Conservation (phyloP, 2,888 invertebrate species). For the Amblyteles armatorius region DNA sequence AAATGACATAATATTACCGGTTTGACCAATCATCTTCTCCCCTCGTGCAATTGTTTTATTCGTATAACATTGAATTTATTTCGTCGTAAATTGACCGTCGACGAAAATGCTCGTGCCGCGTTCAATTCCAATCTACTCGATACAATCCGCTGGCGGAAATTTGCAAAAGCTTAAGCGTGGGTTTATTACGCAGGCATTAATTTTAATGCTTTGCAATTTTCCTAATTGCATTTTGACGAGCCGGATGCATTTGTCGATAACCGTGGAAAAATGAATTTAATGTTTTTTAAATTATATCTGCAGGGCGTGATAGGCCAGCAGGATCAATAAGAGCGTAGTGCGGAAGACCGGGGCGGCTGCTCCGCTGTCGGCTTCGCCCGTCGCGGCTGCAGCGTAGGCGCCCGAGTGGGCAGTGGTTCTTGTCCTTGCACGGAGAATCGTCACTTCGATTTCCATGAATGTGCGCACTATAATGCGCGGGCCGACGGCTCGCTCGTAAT, state of each 20-base stretch:
- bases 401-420: slow-evolving; percentile 40
- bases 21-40: slow-evolving; percentile 9
- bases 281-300: slow-evolving; percentile 37
- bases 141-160: not conserved
- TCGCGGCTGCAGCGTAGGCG: slow-evolving; percentile 48
- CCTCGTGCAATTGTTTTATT: not conserved
- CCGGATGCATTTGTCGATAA: slow-evolving; percentile 25
- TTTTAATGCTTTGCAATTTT: not conserved
- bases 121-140: slow-evolving; percentile 4
- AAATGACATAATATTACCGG: slow-evolving; percentile 31
- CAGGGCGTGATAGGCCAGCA: slow-evolving; percentile 56
- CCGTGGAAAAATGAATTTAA: slow-evolving; percentile 25
- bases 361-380: slow-evolving; percentile 47
- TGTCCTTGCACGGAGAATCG: slow-evolving; percentile 42
- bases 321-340: slow-evolving; percentile 69
- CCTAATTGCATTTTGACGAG: slow-evolving; percentile 11
- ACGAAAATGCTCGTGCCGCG: not conserved
- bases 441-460: slow-evolving; percentile 46
- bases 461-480: slow-evolving; percentile 63
- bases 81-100: slow-evolving; percentile 16
- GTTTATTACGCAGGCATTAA: not conserved
- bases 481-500: slow-evolving; percentile 56
- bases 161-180: not conserved
- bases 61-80: not conserved
- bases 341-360: slow-evolving; percentile 52